These are phyloP conservation scores for Andrena dorsata DNA, from an alignment of 2,888 invertebrate species.

Conservation along the genomic window DNA sequence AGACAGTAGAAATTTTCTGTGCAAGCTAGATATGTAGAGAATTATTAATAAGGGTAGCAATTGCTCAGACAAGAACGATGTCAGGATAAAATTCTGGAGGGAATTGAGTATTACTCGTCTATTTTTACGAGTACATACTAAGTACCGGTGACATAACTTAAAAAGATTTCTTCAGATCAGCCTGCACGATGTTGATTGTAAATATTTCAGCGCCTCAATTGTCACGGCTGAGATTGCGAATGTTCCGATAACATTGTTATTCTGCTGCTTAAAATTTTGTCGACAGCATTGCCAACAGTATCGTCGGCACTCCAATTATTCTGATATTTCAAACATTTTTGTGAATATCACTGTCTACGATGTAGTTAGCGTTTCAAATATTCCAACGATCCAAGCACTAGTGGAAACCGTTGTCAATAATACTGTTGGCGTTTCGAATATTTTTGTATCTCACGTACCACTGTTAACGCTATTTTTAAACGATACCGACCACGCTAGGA, in stretches of 20 bases:
- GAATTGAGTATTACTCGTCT: neutral
- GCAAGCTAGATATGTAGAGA: neutral
- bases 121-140: neutral
- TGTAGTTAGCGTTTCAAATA: slow-evolving; percentile 4
- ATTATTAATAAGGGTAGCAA: neutral
- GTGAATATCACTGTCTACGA: slow-evolving; percentile 18
- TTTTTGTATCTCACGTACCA: slow-evolving; percentile 50
- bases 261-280: slow-evolving; percentile 27
- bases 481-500: slow-evolving; percentile 35
- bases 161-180: neutral
- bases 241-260: neutral
- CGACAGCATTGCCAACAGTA: slow-evolving; percentile 12
- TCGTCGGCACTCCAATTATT: slow-evolving; percentile 29
- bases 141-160: neutral
- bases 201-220: slow-evolving; percentile 10
- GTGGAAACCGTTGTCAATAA: slow-evolving; percentile 19
- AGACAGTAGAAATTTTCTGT: too few relatives aligned
- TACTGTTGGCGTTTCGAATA: slow-evolving; percentile 44
- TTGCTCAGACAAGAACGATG: neutral
- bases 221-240: neutral
- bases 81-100: neutral
- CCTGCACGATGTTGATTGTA: slow-evolving; percentile 15
- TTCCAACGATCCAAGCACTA: slow-evolving; percentile 7
- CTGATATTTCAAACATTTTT: slow-evolving; percentile 30
- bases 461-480: slow-evolving; percentile 42